Percentiles rank a stretch among this genome's conserved stretches.
phyloP scores from a whole-genome alignment of 2,888 invertebrate genomes.

The Notocelia uddmanniana region DNA sequence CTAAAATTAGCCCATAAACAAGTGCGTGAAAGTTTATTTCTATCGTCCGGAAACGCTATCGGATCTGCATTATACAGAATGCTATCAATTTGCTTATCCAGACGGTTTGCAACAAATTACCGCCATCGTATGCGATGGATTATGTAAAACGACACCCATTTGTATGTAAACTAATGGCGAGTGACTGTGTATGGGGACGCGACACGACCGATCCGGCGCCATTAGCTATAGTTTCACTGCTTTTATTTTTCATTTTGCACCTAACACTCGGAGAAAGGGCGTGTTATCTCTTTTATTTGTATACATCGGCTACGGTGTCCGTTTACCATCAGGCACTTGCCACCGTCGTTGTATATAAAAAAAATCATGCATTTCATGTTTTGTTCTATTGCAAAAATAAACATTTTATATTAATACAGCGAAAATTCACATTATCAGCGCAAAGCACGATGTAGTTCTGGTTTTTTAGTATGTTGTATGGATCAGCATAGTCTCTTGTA shows the following conservation, averaged over 20 bases:
- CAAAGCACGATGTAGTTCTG: too few species aligned
- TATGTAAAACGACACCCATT: constrained; percentile 85
- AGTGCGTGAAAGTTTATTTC: constrained; percentile 42
- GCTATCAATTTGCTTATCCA: constrained; percentile 82
- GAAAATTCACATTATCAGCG: too few species aligned
- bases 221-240: constrained; percentile 38
- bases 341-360: too few species aligned
- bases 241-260: constrained; percentile 41
- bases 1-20: constrained; percentile 36
- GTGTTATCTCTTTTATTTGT: constrained; percentile 7
- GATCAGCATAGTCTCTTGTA: too few species aligned
- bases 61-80: constrained; percentile 73
- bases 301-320: too few species aligned
- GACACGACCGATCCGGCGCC: constrained; percentile 49
- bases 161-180: constrained; percentile 84
- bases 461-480: too few species aligned
- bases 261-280: constrained; percentile 13
- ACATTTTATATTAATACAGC: too few species aligned
- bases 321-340: too few species aligned
- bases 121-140: constrained; percentile 79
- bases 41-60: constrained; percentile 55
- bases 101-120: constrained; percentile 83
- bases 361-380: too few species aligned
- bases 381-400: too few species aligned
- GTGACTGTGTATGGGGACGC: constrained; percentile 68